These are phyloP conservation scores for Bagarius yarrelli DNA, from an alignment of 2,113 vertebrate species.

Conservation along the genomic window DNA sequence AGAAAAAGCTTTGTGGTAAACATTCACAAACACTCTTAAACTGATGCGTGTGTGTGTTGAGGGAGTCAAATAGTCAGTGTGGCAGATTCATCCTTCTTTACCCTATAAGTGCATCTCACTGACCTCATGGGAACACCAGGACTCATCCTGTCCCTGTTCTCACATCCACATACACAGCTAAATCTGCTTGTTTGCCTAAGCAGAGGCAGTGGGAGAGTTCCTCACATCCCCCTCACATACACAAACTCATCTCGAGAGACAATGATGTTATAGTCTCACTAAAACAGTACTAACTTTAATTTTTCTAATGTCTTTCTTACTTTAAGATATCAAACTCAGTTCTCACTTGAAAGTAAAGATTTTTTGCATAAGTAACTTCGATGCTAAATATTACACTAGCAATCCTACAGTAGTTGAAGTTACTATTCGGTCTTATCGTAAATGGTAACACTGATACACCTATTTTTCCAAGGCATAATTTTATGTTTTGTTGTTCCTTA, in stretches of 20 bases:
- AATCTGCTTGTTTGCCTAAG: conserved; percentile 26
- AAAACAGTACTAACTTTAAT: background rate
- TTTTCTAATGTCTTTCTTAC: background rate
- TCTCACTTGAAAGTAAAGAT: background rate
- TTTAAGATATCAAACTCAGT: background rate
- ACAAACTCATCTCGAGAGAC: conserved; percentile 33
- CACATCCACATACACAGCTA: conserved; percentile 31
- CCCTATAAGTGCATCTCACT: conserved; percentile 12
- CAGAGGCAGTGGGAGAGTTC: conserved; percentile 46
- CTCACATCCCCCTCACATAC: conserved; percentile 41
- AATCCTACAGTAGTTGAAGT: background rate
- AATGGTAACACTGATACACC: background rate
- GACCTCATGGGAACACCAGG: conserved; percentile 24
- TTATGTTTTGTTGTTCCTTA: background rate
- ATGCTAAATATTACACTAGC: background rate
- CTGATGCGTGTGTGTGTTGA: conserved; percentile 21
- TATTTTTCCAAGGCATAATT: background rate
- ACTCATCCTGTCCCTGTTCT: conserved; percentile 46
- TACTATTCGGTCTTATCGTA: background rate
- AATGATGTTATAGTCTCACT: background rate
- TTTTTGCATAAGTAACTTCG: background rate
- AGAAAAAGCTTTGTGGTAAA: conserved; percentile 43
- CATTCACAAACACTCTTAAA: conserved; percentile 44
- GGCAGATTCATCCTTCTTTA: conserved; percentile 31
- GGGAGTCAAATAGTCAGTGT: conserved; percentile 30